Evolutionary conservation across 2,797 vertebrate species (phyloP).

Genomic region (Ibycter americanus): DNA sequence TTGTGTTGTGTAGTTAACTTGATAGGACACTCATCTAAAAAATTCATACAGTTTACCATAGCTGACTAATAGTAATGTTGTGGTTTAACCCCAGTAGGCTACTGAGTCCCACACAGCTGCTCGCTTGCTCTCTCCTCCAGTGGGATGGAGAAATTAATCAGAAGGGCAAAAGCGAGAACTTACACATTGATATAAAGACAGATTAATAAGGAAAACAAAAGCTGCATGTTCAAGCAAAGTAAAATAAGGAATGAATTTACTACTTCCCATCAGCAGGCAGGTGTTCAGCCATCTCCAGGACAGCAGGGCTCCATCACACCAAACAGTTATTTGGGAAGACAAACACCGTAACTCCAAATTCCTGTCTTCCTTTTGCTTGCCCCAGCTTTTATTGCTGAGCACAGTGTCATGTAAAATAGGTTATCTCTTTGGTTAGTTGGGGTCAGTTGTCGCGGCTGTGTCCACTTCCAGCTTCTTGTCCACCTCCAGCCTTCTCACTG

Average conservation of each 20-base stretch:
- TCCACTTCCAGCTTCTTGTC: background rate
- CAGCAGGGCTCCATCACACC: no score
- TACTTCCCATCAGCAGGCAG: rapidly evolving
- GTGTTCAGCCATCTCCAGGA: background rate
- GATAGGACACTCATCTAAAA: background rate
- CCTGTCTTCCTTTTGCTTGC: background rate
- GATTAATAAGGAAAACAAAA: background rate
- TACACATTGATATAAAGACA: background rate
- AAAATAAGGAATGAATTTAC: background rate
- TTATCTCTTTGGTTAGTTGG: background rate
- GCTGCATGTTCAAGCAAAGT: rapidly evolving
- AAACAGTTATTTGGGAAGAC: no score
- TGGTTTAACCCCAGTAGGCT: background rate
- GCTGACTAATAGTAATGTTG: background rate
- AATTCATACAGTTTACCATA: background rate
- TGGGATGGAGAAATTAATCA: background rate
- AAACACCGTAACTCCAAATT: background rate
- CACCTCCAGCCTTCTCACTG: rapidly evolving
- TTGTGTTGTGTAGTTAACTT: background rate
- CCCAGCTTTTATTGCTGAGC: background rate
- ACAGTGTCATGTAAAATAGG: background rate
- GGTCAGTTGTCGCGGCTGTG: background rate
- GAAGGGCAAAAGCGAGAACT: background rate
- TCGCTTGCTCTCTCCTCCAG: rapidly evolving
- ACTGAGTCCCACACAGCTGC: background rate